Evolutionary conservation across 2,797 vertebrate genomes (phyloP).

Genomic region (Aeoliscus strigatus): DNA sequence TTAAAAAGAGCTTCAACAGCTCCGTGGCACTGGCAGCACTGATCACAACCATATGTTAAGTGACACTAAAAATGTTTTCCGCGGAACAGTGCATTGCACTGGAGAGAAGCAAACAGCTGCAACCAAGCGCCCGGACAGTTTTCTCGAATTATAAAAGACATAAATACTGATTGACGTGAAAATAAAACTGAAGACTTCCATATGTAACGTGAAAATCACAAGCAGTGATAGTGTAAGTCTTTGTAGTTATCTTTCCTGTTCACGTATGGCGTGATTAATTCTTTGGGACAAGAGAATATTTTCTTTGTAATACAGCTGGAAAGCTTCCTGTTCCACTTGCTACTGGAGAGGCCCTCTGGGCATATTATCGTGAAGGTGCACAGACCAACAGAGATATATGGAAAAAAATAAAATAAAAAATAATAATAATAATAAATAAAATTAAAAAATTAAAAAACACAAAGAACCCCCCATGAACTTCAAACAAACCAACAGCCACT

Average conservation of each 20-base stretch:
- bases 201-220: no score
- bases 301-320: slow-evolving; percentile 32
- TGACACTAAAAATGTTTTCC: slow-evolving; percentile 21
- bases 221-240: slow-evolving; percentile 18
- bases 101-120: slow-evolving; percentile 23
- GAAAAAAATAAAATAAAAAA: slow-evolving; percentile 60
- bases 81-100: slow-evolving; percentile 1
- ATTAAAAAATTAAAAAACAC: no score
- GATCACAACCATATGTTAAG: slow-evolving; percentile 51
- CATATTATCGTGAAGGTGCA: slow-evolving; percentile 38
- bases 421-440: no score
- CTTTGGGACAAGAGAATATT: slow-evolving; percentile 18
- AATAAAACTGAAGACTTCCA: no score
- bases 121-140: no score
- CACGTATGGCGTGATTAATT: slow-evolving; percentile 40
- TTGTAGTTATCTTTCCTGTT: slow-evolving; percentile 26
- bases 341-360: slow-evolving; percentile 32
- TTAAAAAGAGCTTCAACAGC: slow-evolving; percentile 20
- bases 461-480: no score
- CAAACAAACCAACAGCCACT: no score
- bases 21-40: slow-evolving; percentile 13
- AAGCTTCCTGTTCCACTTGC: slow-evolving; percentile 41
- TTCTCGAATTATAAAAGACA: no score
- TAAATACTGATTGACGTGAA: no score
- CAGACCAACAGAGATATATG: slow-evolving; percentile 42